These are phyloP conservation scores for Spea bombifrons DNA, from an alignment of 2,113 vertebrate species.

Conservation along the genomic window DNA sequence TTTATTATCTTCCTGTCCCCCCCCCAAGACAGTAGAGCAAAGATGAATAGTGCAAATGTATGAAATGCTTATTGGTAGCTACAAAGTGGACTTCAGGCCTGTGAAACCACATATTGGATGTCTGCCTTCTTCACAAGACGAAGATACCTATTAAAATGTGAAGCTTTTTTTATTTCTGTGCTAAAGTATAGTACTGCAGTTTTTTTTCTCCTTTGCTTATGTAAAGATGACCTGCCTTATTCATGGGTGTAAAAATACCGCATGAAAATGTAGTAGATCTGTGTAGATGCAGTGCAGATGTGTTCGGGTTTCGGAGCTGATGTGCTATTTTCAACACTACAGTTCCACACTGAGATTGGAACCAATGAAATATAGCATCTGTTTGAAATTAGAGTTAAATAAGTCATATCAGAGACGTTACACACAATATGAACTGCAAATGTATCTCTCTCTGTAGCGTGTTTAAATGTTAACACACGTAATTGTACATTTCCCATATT, in stretches of 20 bases:
- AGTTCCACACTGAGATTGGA: constrained; percentile 28
- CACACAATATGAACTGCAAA: background rate
- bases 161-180: constrained; percentile 61
- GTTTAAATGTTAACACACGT: background rate
- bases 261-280: constrained; percentile 76
- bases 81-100: constrained; percentile 16
- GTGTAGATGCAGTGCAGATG: constrained; percentile 67
- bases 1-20: constrained; percentile 33
- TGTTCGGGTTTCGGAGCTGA: constrained; percentile 54
- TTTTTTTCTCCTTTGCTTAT: constrained; percentile 60
- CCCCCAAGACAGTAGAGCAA: constrained; percentile 40
- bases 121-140: constrained; percentile 61
- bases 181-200: too few relatives aligned
- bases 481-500: background rate
- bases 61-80: constrained; percentile 18
- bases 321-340: constrained; percentile 59
- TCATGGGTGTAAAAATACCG: constrained; percentile 70
- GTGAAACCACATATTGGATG: constrained; percentile 44
- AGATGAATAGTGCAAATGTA: constrained; percentile 42
- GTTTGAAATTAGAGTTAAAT: background rate
- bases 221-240: constrained; percentile 62
- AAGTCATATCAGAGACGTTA: background rate
- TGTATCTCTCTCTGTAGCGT: background rate
- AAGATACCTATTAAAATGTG: constrained; percentile 58
- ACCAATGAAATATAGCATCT: constrained; percentile 17